These are phyloP conservation scores for Premnoplex brunnescens DNA, from an alignment of 2,797 vertebrate genomes.

Conservation along the genomic window DNA sequence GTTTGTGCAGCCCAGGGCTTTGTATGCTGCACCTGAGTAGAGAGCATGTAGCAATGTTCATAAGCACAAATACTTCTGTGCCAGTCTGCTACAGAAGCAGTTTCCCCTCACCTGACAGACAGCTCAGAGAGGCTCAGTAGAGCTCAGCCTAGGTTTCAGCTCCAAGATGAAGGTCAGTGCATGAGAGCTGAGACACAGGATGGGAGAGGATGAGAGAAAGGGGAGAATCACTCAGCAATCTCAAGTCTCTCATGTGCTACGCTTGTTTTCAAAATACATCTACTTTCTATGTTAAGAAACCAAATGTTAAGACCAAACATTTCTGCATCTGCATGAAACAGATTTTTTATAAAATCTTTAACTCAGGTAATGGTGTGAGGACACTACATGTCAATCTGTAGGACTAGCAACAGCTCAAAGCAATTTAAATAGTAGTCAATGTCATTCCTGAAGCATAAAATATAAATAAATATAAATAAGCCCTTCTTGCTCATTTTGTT, in stretches of 20 bases:
- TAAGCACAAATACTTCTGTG: neutral
- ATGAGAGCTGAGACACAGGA: neutral
- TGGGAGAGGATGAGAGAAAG: neutral
- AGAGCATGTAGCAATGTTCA: neutral
- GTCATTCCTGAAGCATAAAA: neutral
- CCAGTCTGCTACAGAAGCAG: neutral
- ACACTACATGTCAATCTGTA: neutral
- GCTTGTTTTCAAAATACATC: neutral
- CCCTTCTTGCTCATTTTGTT: neutral
- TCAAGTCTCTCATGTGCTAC: fast-evolving
- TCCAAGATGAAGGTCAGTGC: neutral
- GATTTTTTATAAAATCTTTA: neutral
- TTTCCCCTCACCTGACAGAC: neutral
- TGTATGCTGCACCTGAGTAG: neutral
- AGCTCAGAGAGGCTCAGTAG: neutral
- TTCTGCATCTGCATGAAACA: neutral
- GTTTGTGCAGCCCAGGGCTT: neutral
- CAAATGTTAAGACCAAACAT: neutral
- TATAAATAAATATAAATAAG: neutral
- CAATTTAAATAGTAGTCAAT: neutral
- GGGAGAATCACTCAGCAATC: neutral
- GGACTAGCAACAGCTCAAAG: neutral
- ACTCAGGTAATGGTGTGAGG: neutral
- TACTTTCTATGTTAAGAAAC: neutral
- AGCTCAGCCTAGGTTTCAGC: neutral